Evolutionary conservation across 1,140 invertebrate genomes (phyloP).

Genomic region (Drosophila teissieri): DNA sequence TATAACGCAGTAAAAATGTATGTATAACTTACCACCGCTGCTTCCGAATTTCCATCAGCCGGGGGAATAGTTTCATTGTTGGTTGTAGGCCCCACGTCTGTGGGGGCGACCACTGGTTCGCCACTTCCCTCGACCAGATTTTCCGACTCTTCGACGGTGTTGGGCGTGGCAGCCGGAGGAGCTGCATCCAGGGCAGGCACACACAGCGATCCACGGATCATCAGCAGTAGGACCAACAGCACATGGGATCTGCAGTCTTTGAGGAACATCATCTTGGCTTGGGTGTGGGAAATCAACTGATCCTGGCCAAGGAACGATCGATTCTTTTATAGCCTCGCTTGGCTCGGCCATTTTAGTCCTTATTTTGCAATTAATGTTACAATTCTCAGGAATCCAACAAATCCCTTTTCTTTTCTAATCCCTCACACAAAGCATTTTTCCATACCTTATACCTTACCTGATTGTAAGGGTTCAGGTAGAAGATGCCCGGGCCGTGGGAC

Average conservation of each 20-base stretch:
- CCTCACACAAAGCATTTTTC: constrained; percentile 4
- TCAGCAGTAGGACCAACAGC: constrained; percentile 36
- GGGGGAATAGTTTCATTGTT: constrained; percentile 29
- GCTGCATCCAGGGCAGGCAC: constrained; percentile 53
- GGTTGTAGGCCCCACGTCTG: not conserved
- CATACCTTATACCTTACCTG: constrained; percentile 41
- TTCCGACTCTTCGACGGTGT: constrained; percentile 60
- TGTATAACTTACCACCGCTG: constrained; percentile 35
- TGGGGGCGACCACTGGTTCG: constrained; percentile 7
- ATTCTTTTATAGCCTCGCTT: constrained; percentile 48
- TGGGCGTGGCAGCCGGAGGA: constrained; percentile 33
- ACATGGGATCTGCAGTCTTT: constrained; percentile 18
- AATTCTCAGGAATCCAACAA: constrained; percentile 51
- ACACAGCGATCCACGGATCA: constrained; percentile 13
- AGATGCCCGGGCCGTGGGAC: constrained; percentile 20
- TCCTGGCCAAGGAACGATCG: not conserved
- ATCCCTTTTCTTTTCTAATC: constrained; percentile 25
- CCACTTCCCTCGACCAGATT: constrained; percentile 50
- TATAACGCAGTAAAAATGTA: not conserved
- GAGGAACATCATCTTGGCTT: constrained; percentile 36
- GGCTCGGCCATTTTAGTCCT: constrained; percentile 38
- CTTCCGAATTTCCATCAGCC: constrained; percentile 17
- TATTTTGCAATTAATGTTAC: constrained; percentile 44
- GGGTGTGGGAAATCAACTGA: constrained; percentile 24
- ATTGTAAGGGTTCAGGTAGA: constrained; percentile 34